Base-by-base conservation (phyloP, 2,113 vertebrate species). In the Eolophus roseicapilla region DNA sequence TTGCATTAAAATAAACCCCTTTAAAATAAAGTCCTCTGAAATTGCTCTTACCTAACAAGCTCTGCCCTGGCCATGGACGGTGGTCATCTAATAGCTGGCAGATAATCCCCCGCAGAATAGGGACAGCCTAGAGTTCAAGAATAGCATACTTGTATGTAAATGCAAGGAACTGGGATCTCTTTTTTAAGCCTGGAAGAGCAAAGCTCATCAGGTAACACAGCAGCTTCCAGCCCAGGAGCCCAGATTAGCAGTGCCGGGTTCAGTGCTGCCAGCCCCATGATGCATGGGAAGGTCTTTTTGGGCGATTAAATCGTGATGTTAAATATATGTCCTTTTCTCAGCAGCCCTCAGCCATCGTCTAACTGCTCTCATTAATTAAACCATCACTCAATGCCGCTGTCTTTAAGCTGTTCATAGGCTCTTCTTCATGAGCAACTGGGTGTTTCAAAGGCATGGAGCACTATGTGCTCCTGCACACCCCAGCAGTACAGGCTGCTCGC, bases 41-140 rank as follows among this genome's bases (percentile, higher is more conserved):
- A 84, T 9, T 55, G 33, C 39, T 88, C 21, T 81, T 49, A 62
- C 69, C 62, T 96, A 94, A 88, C 73, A 52, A 95, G 70, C 69
- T 79, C 68, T 68, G 49, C 44, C 7, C 35, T 14, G 21, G 77
- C 43, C 0, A 0, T 6, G 29, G 53, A 86, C 63, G n/a, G 73
- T 10, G 46, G 60, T 31, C 46, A 74, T 31, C 29, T 75, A 83
- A 69, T 52, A 82, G 73, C 68, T 60, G 18, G 28, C 41, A 77
- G 44, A 60, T 75, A 88, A 81, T 57, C 80, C 91, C 73, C 2
- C 3, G 55, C 50, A 93, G 80, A 97, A 94, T 2, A 57, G 79
- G 83, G 95, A n/a, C 88, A 92, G 80, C 92, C 95, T 91, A 79
- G 83, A 92, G 89, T 92, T 94, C 76, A 88, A 78, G 57, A 93